Conservation (phyloP, 2,113 vertebrate genomes). For the Nestor notabilis region DNA sequence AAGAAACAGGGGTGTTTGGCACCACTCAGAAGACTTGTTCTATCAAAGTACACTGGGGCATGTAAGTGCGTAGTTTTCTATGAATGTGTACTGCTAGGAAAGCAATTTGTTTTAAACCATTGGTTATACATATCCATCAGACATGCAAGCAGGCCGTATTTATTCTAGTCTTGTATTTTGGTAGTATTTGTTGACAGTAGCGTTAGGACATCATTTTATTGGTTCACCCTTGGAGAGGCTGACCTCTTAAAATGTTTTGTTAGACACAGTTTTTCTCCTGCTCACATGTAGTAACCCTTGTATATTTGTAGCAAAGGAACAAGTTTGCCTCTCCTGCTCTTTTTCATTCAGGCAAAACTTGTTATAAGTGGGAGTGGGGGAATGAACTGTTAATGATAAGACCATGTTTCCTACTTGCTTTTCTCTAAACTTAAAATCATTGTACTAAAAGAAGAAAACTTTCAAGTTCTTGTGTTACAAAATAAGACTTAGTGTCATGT, state of each 20-base stretch:
- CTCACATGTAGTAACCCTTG: background rate
- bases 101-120: conserved; percentile 12
- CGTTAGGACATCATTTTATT: background rate
- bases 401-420: background rate
- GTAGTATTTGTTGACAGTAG: background rate
- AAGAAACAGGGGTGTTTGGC: conserved; percentile 85
- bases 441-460: background rate
- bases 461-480: background rate
- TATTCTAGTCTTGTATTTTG: background rate
- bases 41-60: conserved; percentile 91
- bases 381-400: background rate
- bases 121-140: background rate
- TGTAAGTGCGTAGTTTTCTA: conserved; percentile 80
- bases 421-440: background rate
- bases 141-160: background rate
- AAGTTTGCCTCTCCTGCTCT: background rate
- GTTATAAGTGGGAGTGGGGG: fast-evolving
- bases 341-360: background rate
- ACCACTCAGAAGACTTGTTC: conserved; percentile 87
- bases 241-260: background rate
- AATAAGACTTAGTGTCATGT: background rate
- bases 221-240: background rate
- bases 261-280: background rate
- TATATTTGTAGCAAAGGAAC: background rate
- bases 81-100: background rate